Conservation (phyloP, 2,888 invertebrate species). For the Yponomeuta cagnagella region DNA sequence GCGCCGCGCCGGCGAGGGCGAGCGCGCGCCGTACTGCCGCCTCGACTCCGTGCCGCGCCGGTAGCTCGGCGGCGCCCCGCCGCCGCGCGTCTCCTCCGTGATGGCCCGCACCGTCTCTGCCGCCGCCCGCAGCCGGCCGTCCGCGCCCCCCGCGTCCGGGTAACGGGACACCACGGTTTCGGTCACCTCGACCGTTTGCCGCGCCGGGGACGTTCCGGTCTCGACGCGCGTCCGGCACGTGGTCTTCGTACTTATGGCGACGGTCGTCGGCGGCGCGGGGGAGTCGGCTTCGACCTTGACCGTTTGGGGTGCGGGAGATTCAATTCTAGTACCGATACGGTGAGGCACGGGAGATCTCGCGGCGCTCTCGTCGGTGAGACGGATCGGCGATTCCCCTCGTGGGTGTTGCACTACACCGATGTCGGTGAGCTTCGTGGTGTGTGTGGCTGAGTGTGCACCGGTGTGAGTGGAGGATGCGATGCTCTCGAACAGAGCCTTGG, state of each 20-base stretch:
- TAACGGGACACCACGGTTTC: constrained; percentile 38
- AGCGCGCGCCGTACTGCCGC: constrained; percentile 50
- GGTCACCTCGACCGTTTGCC: constrained; percentile 23
- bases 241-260: constrained; percentile 42
- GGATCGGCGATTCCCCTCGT: no score
- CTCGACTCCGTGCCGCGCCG: constrained; percentile 49
- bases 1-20: constrained; percentile 52
- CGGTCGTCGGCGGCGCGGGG: constrained; percentile 33
- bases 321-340: no score
- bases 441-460: constrained; percentile 34
- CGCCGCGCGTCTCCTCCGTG: constrained; percentile 35
- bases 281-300: constrained; percentile 33
- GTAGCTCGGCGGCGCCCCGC: constrained; percentile 56
- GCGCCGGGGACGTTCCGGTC: constrained; percentile 29
- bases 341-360: no score
- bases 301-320: constrained; percentile 15
- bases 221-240: constrained; percentile 42
- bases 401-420: constrained; percentile 44
- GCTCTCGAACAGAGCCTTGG: constrained; percentile 82
- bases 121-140: constrained; percentile 25
- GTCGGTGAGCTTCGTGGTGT: constrained; percentile 58
- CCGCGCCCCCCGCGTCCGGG: constrained; percentile 33
- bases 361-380: no score
- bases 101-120: constrained; percentile 23
- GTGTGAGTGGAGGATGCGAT: constrained; percentile 65